These are phyloP conservation scores for Neodontobutis hainanensis DNA, from an alignment of 2,113 vertebrate genomes.

Conservation along the genomic window DNA sequence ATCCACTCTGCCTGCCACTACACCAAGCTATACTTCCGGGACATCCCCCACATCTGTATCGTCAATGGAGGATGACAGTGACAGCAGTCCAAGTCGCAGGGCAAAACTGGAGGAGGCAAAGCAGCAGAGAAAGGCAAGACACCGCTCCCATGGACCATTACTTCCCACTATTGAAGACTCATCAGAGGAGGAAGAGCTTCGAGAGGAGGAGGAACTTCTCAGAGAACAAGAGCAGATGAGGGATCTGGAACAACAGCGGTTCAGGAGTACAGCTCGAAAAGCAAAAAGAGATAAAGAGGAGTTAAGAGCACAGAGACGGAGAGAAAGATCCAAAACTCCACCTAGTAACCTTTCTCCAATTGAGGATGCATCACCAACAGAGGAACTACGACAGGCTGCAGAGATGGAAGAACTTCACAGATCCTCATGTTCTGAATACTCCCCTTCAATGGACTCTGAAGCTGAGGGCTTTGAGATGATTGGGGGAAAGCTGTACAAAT, in stretches of 20 bases:
- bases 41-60: conserved; percentile 97
- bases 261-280: conserved; percentile 95
- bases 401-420: conserved; percentile 99
- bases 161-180: conserved; percentile 98
- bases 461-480: conserved; percentile 91
- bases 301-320: conserved; percentile 92
- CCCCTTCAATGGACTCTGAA: conserved; percentile 96
- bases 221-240: conserved; percentile 98
- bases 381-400: conserved; percentile 93
- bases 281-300: conserved; percentile 97
- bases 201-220: conserved; percentile 96
- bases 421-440: conserved; percentile 97
- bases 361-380: conserved; percentile 96
- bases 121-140: conserved; percentile 96
- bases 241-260: conserved; percentile 96
- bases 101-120: conserved; percentile 95
- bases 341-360: conserved; percentile 98
- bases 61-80: conserved; percentile 96
- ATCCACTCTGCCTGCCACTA: conserved; percentile 94
- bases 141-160: conserved; percentile 93
- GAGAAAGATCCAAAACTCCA: conserved; percentile 96
- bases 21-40: conserved; percentile 95
- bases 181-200: conserved; percentile 95
- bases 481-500: conserved; percentile 90
- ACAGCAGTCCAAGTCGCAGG: conserved; percentile 96